Percentiles rank a stretch among this genome's conserved stretches.
These are phyloP conservation scores for Centrocercus urophasianus DNA, from an alignment of 2,113 vertebrate genomes.

Conservation along the genomic window DNA sequence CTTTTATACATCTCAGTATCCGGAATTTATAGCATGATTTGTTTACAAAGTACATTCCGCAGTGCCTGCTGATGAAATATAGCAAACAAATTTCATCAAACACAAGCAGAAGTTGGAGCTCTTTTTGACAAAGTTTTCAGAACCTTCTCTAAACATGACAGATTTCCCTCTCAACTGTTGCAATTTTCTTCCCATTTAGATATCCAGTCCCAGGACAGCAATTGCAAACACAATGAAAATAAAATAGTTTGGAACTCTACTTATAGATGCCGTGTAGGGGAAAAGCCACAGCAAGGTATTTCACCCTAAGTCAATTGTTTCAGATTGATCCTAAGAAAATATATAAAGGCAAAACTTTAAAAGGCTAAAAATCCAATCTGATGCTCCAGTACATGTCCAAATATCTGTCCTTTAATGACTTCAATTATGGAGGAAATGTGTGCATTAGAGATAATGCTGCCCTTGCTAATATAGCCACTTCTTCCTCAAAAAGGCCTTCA, in stretches of 20 bases:
- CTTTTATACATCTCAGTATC: not conserved
- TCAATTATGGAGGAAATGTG: constrained; percentile 19
- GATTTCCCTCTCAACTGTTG: not conserved
- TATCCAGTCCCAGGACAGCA: not conserved
- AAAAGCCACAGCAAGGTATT: not conserved
- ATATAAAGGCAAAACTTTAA: not conserved
- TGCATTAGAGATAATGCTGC: constrained; percentile 2
- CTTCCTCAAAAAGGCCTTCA: not conserved
- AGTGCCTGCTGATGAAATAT: not conserved
- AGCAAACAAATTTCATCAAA: constrained; percentile 1
- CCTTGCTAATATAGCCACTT: not conserved
- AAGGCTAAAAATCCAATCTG: constrained; percentile 33
- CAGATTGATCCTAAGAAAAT: constrained; percentile 19
- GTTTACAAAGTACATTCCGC: not conserved
- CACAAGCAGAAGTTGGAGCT: not conserved
- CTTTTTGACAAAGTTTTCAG: not conserved
- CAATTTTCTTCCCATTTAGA: not conserved
- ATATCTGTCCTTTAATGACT: not conserved
- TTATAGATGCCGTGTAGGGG: not conserved
- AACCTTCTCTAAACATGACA: not conserved
- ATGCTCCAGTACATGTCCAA: not conserved
- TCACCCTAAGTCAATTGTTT: not conserved
- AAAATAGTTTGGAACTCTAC: not conserved
- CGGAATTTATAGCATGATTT: not conserved
- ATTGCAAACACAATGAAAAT: not conserved